Conservation (phyloP, 2,797 vertebrate species). For the Hydrolagus colliei region DNA sequence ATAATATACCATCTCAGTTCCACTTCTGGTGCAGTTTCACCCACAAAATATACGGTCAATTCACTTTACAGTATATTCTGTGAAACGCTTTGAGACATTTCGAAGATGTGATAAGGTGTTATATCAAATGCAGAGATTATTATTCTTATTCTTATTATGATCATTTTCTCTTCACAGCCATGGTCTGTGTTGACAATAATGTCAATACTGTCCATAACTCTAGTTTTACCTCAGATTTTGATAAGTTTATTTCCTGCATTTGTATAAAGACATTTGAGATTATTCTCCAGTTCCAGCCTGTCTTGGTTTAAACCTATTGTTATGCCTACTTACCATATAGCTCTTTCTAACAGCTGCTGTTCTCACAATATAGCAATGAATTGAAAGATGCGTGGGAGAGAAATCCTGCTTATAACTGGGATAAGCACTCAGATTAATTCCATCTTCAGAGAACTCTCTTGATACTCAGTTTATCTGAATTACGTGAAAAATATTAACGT, state of each 20-base stretch:
- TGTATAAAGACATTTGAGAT: not conserved
- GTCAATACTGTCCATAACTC: not conserved
- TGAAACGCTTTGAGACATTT: too few relatives aligned
- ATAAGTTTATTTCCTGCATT: not conserved
- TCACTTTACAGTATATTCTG: too few relatives aligned
- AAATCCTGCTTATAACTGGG: not conserved
- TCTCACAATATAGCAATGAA: not conserved
- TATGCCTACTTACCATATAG: not conserved
- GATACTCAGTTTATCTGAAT: slow-evolving; percentile 16
- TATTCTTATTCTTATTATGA: too few relatives aligned
- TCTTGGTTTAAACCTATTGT: not conserved
- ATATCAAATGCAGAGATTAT: too few relatives aligned
- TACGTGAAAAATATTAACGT: not conserved
- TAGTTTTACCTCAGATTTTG: not conserved
- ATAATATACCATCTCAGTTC: not conserved
- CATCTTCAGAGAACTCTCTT: not conserved
- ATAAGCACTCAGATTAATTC: not conserved
- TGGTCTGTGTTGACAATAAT: not conserved
- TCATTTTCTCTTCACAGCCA: too few relatives aligned
- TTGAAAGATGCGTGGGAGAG: not conserved
- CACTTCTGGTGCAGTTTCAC: not conserved
- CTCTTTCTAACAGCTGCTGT: not conserved
- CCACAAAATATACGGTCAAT: not conserved
- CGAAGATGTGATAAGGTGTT: too few relatives aligned
- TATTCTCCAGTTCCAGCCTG: not conserved